Conservation (phyloP, 2,113 vertebrate genomes). For the Danio rerio region DNA sequence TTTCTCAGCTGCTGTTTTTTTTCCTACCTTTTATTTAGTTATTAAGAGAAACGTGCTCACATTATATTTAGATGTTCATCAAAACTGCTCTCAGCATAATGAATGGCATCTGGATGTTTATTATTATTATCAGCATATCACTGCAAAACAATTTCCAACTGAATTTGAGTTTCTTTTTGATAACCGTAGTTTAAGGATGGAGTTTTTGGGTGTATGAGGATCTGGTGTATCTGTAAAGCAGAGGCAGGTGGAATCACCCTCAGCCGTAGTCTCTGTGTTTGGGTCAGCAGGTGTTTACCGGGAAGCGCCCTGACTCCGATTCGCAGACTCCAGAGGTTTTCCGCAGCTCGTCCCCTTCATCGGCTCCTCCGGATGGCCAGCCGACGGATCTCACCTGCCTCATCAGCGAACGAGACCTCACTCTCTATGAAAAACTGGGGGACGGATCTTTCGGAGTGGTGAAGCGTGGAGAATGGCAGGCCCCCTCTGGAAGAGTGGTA, state of each 20-base stretch:
- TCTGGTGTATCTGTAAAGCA: neutral
- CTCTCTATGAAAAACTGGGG: constrained; percentile 89
- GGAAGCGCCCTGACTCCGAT: constrained; percentile 87
- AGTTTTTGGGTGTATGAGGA: neutral
- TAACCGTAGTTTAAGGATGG: neutral
- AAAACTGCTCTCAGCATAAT: too few species aligned
- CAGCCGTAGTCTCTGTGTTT: constrained; percentile 50
- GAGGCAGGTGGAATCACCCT: constrained; percentile 58
- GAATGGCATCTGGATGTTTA: too few species aligned
- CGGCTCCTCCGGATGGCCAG: constrained; percentile 62
- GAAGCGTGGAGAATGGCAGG: constrained; percentile 91
- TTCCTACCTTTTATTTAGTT: too few species aligned
- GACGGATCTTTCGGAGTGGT: constrained; percentile 96
- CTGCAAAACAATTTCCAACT: neutral
- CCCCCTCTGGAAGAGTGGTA: constrained; percentile 87
- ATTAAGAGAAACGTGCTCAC: too few species aligned
- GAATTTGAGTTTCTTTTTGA: neutral
- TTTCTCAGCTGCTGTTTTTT: too few species aligned
- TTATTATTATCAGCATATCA: too few species aligned
- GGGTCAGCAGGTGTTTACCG: constrained; percentile 89
- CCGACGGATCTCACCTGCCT: constrained; percentile 91
- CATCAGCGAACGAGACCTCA: constrained; percentile 91
- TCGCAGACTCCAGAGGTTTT: constrained; percentile 75
- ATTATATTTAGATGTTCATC: too few species aligned
- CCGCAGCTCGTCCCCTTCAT: constrained; percentile 75